A percentile compares a stretch with the other conserved stretches of the same genome.
Evolutionary conservation across 2,888 invertebrate genomes (phyloP).

Genomic region (Eutolmus rufibarbis): DNA sequence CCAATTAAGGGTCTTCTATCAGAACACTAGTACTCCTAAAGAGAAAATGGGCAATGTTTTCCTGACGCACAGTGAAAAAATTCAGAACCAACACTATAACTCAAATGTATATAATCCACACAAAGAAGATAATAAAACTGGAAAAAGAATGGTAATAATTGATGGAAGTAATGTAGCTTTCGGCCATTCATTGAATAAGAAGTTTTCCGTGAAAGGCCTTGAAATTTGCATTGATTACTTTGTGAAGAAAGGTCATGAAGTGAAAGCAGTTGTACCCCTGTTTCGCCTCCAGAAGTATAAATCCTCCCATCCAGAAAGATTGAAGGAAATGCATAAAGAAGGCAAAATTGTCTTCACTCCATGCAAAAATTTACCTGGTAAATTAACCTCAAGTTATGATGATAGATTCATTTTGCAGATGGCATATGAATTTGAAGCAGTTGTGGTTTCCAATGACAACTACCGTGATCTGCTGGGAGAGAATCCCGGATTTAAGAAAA

Average conservation of each 20-base stretch:
- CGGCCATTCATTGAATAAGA: constrained; percentile 68
- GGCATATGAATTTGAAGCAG: constrained; percentile 74
- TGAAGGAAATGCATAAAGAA: constrained; percentile 68
- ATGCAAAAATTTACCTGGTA: constrained; percentile 72
- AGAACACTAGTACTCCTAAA: constrained; percentile 31
- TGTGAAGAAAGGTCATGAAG: constrained; percentile 72
- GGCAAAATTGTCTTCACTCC: constrained; percentile 77
- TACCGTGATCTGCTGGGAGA: constrained; percentile 74
- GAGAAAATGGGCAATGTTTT: constrained; percentile 42
- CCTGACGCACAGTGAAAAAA: constrained; percentile 54
- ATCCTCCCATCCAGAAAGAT: constrained; percentile 66
- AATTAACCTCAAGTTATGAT: constrained; percentile 72
- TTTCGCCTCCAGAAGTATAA: constrained; percentile 68
- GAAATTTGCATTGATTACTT: constrained; percentile 81
- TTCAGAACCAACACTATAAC: constrained; percentile 54
- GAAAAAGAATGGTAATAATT: constrained; percentile 75
- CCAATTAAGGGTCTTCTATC: background rate
- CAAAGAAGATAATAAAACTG: constrained; percentile 55
- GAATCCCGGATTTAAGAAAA: constrained; percentile 70
- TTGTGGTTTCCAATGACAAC: constrained; percentile 78
- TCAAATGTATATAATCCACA: constrained; percentile 67
- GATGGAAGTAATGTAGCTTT: constrained; percentile 86
- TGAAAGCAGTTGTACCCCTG: constrained; percentile 80
- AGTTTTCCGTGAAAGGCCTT: constrained; percentile 79
- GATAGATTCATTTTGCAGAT: constrained; percentile 80